Conservation (phyloP, 2,113 vertebrate genomes). For the Xiphophorus hellerii region DNA sequence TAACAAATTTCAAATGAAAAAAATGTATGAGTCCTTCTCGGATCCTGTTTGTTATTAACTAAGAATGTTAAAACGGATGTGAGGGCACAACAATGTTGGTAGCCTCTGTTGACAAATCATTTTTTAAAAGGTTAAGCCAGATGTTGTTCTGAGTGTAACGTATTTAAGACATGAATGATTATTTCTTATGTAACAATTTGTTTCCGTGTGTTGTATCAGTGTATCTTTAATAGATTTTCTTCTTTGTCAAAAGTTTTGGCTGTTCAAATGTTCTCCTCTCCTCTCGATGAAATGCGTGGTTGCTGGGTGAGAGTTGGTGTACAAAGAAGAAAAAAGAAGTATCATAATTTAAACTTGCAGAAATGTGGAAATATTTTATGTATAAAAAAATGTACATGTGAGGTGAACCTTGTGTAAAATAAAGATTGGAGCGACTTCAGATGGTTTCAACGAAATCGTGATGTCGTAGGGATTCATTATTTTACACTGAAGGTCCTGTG, state of each 20-base stretch:
- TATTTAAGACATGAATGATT: conserved; percentile 56
- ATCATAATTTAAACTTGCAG: conserved; percentile 52
- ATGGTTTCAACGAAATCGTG: conserved; percentile 25
- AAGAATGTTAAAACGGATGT: conserved; percentile 40
- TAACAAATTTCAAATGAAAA: conserved; percentile 3
- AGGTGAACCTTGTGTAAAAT: conserved; percentile 78
- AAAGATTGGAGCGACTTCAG: conserved; percentile 65
- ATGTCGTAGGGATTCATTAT: conserved; percentile 27
- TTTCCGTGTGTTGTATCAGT: conserved; percentile 66
- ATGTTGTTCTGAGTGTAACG: conserved; percentile 34
- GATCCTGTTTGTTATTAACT: conserved; percentile 2
- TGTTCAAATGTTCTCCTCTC: conserved; percentile 62
- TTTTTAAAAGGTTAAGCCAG: conserved; percentile 10
- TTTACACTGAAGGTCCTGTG: not conserved
- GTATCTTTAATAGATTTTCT: conserved; percentile 58
- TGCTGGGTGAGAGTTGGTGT: conserved; percentile 54
- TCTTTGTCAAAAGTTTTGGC: conserved; percentile 60
- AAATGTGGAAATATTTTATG: conserved; percentile 58
- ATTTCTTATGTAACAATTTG: conserved; percentile 48
- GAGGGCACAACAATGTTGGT: conserved; percentile 9
- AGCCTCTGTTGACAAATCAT: conserved; percentile 12
- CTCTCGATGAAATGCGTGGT: conserved; percentile 57
- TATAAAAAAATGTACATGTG: conserved; percentile 75
- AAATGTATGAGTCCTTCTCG: not conserved
- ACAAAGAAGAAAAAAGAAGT: conserved; percentile 23